Evolutionary conservation across 2,797 vertebrate species (phyloP), one percentile per base, ranked within the genome.

Genomic region (Mastacembelus armatus): DNA sequence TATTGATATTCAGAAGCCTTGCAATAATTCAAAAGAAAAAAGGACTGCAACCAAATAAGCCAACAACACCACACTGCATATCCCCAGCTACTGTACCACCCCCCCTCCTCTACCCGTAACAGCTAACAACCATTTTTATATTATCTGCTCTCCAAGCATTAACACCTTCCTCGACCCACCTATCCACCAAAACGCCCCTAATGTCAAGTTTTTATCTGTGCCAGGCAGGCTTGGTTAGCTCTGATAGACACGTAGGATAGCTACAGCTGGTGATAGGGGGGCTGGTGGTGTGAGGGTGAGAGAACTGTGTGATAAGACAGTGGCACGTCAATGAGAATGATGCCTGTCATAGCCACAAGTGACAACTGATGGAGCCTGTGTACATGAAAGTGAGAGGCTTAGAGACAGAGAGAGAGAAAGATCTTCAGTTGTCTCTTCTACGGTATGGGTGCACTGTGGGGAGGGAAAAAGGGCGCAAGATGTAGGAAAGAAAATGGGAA

Each of bases 221-320:
- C 77, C 80, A 77, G 38, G 72, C 88, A 88, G 86, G 64, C 75
- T 71, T 81, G 87, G 85, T 84, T 74, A 78, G 77, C 83, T 63
- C 68, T 68, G 85, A 89, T 82, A 85, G 83, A 85, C 81, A 82
- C 58, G 56, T 43, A 43, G 76, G 80, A 91, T 85, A 71, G 74
- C 66, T 54, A 42, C n/a, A 19, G 59, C 43, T 71, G 67, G 63
- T 67, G 87, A 88, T 84, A 69, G 44, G 55, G 60, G 62, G 30
- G 63, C 67, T 68, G 78, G 61, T 5, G n/a, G 55, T 45, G 38
- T 16, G 66, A 70, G 55, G 29, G 39, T 52, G 74, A 80, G 78
- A 68, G 68, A 72, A 69, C 4, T 39, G 30, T 62, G 12, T 6
- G 88, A 91, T 85, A 91, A 89, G 85, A 77, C 82, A 35, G 59